Conservation (phyloP, 1,140 invertebrate genomes). For the Leucophenga varia region DNA sequence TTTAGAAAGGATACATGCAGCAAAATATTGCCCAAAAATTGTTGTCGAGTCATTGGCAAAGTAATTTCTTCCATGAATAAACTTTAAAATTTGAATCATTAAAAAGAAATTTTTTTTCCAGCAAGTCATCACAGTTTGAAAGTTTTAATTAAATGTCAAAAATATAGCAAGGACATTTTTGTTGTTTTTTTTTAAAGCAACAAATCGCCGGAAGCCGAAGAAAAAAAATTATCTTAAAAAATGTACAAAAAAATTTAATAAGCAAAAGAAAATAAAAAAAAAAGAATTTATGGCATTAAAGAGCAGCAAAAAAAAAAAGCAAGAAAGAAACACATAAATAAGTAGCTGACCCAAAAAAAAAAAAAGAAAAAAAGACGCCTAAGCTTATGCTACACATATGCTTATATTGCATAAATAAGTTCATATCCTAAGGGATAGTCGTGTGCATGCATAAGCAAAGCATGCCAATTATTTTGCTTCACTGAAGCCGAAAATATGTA, state of each 20-base stretch:
- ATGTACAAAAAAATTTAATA: constrained; percentile 19
- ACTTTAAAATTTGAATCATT: no score
- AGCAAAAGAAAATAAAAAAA: constrained; percentile 21
- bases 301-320: constrained; percentile 22
- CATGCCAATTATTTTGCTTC: constrained; percentile 34
- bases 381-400: no score
- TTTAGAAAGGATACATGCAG: no score
- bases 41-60: constrained; percentile 10
- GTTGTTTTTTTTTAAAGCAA: no score
- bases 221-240: constrained; percentile 33
- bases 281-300: constrained; percentile 15
- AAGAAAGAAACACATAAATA: constrained; percentile 3
- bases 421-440: no score
- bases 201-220: no score
- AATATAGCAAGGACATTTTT: no score
- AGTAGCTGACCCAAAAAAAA: constrained; percentile 23
- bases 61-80: constrained; percentile 14
- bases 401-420: no score
- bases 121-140: no score
- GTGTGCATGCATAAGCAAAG: constrained; percentile 8
- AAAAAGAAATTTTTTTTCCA: no score
- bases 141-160: no score
- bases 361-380: no score
- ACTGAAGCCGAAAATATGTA: constrained; percentile 32
- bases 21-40: constrained; percentile 8